phyloP scores from a whole-genome alignment of 2,113 vertebrate species.

The Ivindomyrus marchei region DNA sequence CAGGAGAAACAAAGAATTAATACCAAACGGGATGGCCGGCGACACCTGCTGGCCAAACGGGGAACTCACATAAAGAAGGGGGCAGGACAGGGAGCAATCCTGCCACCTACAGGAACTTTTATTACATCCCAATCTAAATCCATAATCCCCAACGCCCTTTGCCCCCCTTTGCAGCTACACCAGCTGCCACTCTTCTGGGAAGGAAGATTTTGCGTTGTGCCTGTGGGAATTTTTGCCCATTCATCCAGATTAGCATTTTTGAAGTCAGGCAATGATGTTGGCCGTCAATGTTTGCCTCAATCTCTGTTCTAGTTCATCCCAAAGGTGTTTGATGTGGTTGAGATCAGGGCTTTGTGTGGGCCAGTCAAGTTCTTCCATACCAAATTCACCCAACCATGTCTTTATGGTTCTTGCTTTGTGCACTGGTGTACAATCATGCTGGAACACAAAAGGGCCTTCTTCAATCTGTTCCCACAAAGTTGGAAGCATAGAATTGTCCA shows the following conservation, averaged over 20 bases:
- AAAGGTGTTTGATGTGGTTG: neutral
- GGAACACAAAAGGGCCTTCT: neutral
- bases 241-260: neutral
- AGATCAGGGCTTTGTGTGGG: neutral
- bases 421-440: neutral
- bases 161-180: neutral
- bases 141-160: neutral
- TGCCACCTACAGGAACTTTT: neutral
- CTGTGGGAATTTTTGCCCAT: neutral
- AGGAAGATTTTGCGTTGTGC: neutral
- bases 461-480: neutral
- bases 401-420: neutral
- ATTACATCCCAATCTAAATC: neutral
- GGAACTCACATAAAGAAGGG: neutral
- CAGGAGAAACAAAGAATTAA: neutral
- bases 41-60: neutral
- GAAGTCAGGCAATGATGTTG: too few species aligned
- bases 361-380: neutral
- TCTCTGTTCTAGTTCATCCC: too few species aligned
- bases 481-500: neutral
- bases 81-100: neutral
- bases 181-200: neutral
- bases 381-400: neutral
- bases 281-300: too few species aligned
- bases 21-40: neutral